Base-by-base conservation (phyloP, 2,797 vertebrate genomes). In the Choloepus didactylus region DNA sequence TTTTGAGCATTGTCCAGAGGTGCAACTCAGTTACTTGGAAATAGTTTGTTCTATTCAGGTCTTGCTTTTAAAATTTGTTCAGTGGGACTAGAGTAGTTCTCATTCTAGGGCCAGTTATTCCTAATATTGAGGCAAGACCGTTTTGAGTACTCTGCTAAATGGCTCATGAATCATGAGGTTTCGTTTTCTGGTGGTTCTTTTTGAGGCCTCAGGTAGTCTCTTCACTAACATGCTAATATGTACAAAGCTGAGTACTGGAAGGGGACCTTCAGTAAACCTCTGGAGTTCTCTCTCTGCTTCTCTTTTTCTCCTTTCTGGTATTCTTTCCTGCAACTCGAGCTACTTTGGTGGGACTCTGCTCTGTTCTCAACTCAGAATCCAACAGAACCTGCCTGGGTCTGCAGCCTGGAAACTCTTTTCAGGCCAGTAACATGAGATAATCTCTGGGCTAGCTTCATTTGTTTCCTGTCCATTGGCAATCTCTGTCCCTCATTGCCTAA, bases 21-120 rank as follows among this genome's bases (percentile, higher is more conserved):
- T 73, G 23, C 27, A 79, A 29, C 83, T 93, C 29, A 56, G 35
- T 83, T 91, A 27, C 69, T 64, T 73, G 64, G 66, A 94, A 79
- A 87, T 46, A 31, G 85, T 77, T 72, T 35, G 31, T 59, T 84
- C 49, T 25, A 81, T 89, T 89, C n/a, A 76, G 19, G 35, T 70
- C 25, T 90, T 46, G 12, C 44, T 67, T 89, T 86, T 92, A 51
- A 70, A 44, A 31, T 77, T 29, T 70, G 75, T 76, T 51, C 25
- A n/a, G 6, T 64, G 51, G 27, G 69, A 59, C 67, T 14, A 21
- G 76, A 79, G 31, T n/a, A 62, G n/a, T 73, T 73, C n/a, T 69
- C 31, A 44, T 46, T 79, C 11, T 67, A 60, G 19, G 81, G 1
- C 18, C 38, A 62, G 0, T 51, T 89, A 25, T 76, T 89, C 31